These are phyloP conservation scores for Linyphia triangularis DNA, from an alignment of 2,888 invertebrate species.

Conservation along the genomic window DNA sequence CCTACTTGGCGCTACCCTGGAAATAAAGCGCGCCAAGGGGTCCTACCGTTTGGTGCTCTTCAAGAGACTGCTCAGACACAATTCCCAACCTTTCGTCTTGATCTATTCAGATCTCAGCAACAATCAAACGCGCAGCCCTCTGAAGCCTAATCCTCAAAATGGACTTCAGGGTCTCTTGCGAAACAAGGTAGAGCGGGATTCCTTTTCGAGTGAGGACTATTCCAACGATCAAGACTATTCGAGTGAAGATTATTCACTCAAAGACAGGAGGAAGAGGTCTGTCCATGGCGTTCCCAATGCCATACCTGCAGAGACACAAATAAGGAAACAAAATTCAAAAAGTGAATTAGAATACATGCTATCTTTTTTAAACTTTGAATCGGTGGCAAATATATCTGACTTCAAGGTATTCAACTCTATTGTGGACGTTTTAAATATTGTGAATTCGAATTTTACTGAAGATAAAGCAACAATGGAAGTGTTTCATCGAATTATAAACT, in stretches of 20 bases:
- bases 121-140: slow-evolving; percentile 64
- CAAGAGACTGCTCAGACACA: slow-evolving; percentile 78
- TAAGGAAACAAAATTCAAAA: not conserved
- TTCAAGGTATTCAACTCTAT: no score
- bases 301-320: not conserved
- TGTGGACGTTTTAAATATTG: not conserved
- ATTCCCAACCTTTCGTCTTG: slow-evolving; percentile 79
- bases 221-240: slow-evolving; percentile 1
- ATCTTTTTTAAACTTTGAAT: not conserved
- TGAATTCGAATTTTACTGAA: not conserved
- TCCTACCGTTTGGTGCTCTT: slow-evolving; percentile 77
- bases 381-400: not conserved
- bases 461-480: no score
- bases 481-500: not conserved
- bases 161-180: slow-evolving; percentile 35
- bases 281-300: not conserved
- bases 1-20: slow-evolving; percentile 78
- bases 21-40: slow-evolving; percentile 77
- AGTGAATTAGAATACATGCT: not conserved
- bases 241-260: not conserved
- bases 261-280: slow-evolving; percentile 21
- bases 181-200: slow-evolving; percentile 4
- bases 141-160: not conserved
- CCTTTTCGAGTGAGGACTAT: not conserved
- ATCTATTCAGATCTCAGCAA: slow-evolving; percentile 80